Evolutionary conservation across 1,140 invertebrate species (phyloP), one percentile per base, ranked within the genome.

Genomic region (Caenorhabditis inopinata): DNA sequence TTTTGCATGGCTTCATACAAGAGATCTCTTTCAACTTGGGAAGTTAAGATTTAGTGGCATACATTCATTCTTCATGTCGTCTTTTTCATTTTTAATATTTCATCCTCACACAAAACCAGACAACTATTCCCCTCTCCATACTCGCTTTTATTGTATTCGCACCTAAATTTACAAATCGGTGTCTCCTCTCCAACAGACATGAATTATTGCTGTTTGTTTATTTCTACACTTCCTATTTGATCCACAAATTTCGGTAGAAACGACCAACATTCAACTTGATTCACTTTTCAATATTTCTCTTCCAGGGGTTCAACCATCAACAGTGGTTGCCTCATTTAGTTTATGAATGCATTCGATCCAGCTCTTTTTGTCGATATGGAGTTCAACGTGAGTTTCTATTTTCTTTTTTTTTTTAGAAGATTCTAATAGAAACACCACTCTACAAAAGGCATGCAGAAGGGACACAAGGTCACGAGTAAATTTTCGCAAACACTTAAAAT

Each of bases 141-240:
- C 38, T 68, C 58, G 32, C 38, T 7, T 68, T 38, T 68, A 68
- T 68, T 68, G 58, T 68, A 68, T 68, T 68, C 58, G 58, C 58
- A 68, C 58, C 58, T 18, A 68, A 16, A 68, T 68, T 68, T 68
- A 68, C 58, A 68, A 68, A 68, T 68, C 58, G 58, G 58, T 68
- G 58, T 68, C n/a, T 68, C 58, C n/a, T 38, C 58, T 7, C 38
- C 14, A 5, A 42, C n/a, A 68, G 29, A 68, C 35, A 68, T 68
- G 58, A 29, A 68, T 68, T 68, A 68, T 68, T 68, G 58, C 58
- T 68, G 32, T 68, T 68, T 68, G 58, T 68, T 68, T 68, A 68
- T 68, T 68, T 68, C 58, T 68, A 68, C 21, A 68, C 38, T 68
- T 38, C 9, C 14, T 42, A 7, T 42, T 42, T 29, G 38, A 42